phyloP scores from a whole-genome alignment of 2,888 invertebrate genomes.

The Chymomyza caudatula region DNA sequence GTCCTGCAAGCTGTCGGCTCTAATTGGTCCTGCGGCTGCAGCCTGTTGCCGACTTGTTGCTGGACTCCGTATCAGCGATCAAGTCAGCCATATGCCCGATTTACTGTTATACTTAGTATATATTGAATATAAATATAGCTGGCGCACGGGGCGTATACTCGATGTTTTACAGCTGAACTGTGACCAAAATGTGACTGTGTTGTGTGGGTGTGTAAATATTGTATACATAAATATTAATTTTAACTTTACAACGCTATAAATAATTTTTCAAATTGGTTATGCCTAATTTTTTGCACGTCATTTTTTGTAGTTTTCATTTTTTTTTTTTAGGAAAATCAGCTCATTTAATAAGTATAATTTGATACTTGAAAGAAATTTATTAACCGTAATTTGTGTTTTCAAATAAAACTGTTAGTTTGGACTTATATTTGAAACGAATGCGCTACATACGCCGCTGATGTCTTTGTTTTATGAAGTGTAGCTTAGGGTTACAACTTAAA shows the following conservation, averaged over 20 bases:
- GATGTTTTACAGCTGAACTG: constrained; percentile 17
- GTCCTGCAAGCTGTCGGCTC: constrained; percentile 50
- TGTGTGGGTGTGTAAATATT: not conserved
- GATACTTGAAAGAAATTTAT: not conserved
- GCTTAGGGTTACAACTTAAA: no score
- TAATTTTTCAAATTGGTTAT: not conserved
- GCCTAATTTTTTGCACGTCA: not conserved
- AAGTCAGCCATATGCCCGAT: not conserved
- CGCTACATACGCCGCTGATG: no score
- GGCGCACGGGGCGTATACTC: constrained; percentile 56
- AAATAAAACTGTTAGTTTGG: no score
- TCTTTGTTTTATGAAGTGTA: no score
- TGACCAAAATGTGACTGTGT: not conserved
- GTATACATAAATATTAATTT: not conserved
- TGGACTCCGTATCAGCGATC: not conserved
- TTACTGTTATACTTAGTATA: not conserved
- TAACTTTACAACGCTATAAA: not conserved
- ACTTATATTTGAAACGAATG: no score
- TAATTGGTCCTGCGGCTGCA: constrained; percentile 39
- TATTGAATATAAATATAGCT: constrained; percentile 38
- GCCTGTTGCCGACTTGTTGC: constrained; percentile 50
- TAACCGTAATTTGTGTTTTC: not conserved
- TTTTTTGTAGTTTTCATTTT: not conserved
- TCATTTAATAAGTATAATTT: not conserved
- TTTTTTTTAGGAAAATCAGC: not conserved